Base-by-base conservation (phyloP, 2,113 vertebrate species). In the Microcebus griseorufus region DNA sequence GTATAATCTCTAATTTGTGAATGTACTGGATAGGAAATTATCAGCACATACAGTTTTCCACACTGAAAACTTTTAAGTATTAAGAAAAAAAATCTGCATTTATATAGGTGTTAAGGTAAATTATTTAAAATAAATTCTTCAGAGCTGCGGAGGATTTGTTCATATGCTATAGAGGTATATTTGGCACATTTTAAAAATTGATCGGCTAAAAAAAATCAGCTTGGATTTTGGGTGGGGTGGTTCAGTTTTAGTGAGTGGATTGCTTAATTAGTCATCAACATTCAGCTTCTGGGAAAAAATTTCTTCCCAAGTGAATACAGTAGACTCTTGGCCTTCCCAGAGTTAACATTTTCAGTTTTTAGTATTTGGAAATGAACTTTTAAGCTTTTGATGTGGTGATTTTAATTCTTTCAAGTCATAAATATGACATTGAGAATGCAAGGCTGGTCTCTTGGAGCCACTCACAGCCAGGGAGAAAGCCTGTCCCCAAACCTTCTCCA, bases 231-330 rank as follows among this genome's bases (percentile, higher is more conserved):
- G 67, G 25, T 97, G 42, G 60, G 17, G 45, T 91, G 32, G 23
- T 64, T 90, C 58, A 76, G 6, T 87, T 95, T 23, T 88, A 93
- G 85, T 25, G 25, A 79, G 37, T 51, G 37, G 37, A 73, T 87
- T 96, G 22, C 51, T 94, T 95, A 42, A 67, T 75, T 25, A 70
- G 34, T 81, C 65, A 90, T 69, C 2, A 2, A 4, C 32, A 16
- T 70, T 95, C 13, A 88, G 76, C 64, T 95, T 95, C 93, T 94
- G 64, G 76, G 84, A 95, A 80, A 64, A 76, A 96, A 67, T 69
- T 85, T 88, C 69, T 88, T 94, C 70, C 65, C 45, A 82, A 92
- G 90, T 16, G 84, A 95, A 75, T 80, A 90, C 6, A 67, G 25
- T 87, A 81, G 16, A 67, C 8, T 51, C n/a, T 65, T 51, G 51